These are phyloP conservation scores for Lingula anatina DNA, from an alignment of 2,888 invertebrate genomes.

Conservation along the genomic window DNA sequence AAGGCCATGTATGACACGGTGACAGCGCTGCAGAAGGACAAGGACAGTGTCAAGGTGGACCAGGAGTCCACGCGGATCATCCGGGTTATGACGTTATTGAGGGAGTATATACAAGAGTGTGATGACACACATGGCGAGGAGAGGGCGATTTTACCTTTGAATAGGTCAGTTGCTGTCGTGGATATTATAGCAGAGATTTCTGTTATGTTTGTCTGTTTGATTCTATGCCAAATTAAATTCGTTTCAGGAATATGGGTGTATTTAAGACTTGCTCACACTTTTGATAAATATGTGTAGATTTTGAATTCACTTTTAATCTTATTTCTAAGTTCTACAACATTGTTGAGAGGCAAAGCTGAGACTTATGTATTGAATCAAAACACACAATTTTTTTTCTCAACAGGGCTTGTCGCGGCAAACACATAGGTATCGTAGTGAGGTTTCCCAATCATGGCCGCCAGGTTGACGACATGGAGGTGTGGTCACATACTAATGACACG, in stretches of 20 bases:
- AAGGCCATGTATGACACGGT: constrained; percentile 71
- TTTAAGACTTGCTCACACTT: no score
- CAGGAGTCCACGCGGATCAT: constrained; percentile 74
- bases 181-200: no score
- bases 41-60: constrained; percentile 58
- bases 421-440: constrained; percentile 78
- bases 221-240: no score
- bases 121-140: constrained; percentile 72
- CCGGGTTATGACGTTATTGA: constrained; percentile 85
- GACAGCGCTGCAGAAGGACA: constrained; percentile 49
- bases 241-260: no score
- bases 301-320: no score
- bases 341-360: no score
- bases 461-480: constrained; percentile 81
- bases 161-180: constrained; percentile 57
- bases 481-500: constrained; percentile 91
- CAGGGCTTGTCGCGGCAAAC: constrained; percentile 85
- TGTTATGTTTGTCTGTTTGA: no score
- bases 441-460: constrained; percentile 78
- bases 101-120: constrained; percentile 93
- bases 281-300: no score
- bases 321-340: no score
- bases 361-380: no score
- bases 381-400: no score
- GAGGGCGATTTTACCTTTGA: constrained; percentile 80